Percentiles rank a stretch among this genome's conserved stretches.
phyloP scores from a whole-genome alignment of 1,140 invertebrate genomes.

The Scylla paramamosain region DNA sequence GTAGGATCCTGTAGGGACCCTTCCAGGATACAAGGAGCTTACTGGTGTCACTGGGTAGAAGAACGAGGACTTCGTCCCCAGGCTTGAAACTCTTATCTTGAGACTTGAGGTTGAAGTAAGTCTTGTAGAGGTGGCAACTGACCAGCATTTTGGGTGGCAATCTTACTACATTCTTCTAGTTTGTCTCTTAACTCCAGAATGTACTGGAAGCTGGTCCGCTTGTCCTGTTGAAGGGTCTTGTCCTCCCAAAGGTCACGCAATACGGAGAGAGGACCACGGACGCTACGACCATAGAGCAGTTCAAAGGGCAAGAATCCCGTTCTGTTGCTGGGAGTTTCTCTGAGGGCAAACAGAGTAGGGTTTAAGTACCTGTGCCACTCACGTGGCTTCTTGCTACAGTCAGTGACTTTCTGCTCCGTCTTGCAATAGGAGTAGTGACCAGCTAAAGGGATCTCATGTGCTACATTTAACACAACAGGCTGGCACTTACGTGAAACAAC shows the following conservation, averaged over 20 bases:
- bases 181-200: not conserved
- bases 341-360: not conserved
- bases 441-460: too few species aligned
- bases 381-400: not conserved
- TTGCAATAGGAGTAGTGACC: too few species aligned
- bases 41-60: not conserved
- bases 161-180: not conserved
- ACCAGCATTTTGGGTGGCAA: not conserved
- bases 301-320: conserved; percentile 10
- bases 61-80: conserved; percentile 17
- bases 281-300: not conserved
- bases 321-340: not conserved
- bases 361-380: not conserved
- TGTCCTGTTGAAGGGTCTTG: not conserved
- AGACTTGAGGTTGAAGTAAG: not conserved
- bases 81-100: not conserved
- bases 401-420: too few species aligned
- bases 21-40: conserved; percentile 1
- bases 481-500: too few species aligned
- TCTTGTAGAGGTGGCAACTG: not conserved
- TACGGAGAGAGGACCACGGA: not conserved
- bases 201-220: not conserved
- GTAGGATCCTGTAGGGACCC: not conserved
- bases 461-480: too few species aligned
- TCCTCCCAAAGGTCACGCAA: not conserved